Percentiles rank a stretch among this genome's conserved stretches.
Evolutionary conservation across 2,797 vertebrate genomes (phyloP).

Genomic region (Aeoliscus strigatus): DNA sequence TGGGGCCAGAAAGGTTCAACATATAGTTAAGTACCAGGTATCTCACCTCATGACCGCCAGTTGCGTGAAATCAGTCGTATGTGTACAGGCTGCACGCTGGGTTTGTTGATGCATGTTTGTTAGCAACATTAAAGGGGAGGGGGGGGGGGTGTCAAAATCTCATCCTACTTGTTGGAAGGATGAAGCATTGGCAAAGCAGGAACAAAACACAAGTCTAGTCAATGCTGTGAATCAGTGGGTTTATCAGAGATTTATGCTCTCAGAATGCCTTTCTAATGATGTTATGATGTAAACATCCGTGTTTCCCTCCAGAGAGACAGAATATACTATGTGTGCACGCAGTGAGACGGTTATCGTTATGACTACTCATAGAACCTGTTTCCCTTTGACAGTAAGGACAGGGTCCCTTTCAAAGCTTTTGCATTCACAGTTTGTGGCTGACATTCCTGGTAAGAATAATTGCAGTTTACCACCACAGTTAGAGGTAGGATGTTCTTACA

Average conservation of each 20-base stretch:
- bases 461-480: conserved; percentile 9
- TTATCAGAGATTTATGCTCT: no score
- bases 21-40: conserved; percentile 17
- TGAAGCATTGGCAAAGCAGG: no score
- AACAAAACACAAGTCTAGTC: no score
- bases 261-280: background rate
- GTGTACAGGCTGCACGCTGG: conserved; percentile 22
- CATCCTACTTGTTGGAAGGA: no score
- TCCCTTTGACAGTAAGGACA: conserved; percentile 22
- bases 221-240: no score
- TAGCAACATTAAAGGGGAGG: no score
- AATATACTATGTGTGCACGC: no score
- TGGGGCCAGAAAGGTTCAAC: conserved; percentile 7
- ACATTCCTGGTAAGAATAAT: conserved; percentile 5
- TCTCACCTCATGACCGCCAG: conserved; percentile 48
- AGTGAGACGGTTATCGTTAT: conserved; percentile 24
- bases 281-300: background rate
- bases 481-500: background rate
- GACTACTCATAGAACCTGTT: conserved; percentile 42
- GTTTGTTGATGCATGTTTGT: no score
- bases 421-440: conserved; percentile 12
- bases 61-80: conserved; percentile 14
- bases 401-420: conserved; percentile 17
- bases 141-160: no score
- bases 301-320: conserved; percentile 8